Evolutionary conservation across 2,888 invertebrate species (phyloP).

Genomic region (Argyresthia goedartella): DNA sequence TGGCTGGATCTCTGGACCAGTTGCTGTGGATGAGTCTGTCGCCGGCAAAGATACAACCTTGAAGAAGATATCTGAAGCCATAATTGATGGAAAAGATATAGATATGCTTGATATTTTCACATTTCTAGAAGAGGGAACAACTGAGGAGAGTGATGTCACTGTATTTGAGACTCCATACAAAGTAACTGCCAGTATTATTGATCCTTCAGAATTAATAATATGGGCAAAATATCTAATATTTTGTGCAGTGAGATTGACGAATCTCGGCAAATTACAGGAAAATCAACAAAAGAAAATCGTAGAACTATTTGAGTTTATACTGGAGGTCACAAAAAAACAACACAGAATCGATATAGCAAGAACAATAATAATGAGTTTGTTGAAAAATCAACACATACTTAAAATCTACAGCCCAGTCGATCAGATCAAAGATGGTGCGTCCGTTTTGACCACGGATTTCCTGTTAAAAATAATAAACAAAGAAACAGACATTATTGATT

Average conservation of each 20-base stretch:
- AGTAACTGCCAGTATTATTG: constrained; percentile 23
- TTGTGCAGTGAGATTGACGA: constrained; percentile 40
- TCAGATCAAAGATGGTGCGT: constrained; percentile 29
- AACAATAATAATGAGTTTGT: constrained; percentile 34
- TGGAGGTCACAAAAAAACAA: constrained; percentile 33
- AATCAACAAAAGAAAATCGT: constrained; percentile 32
- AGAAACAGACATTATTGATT: constrained; percentile 35
- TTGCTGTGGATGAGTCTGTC: constrained; percentile 34
- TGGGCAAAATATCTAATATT: constrained; percentile 57
- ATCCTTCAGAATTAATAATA: constrained; percentile 44
- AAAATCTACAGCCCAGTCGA: constrained; percentile 48
- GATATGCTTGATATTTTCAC: constrained; percentile 37
- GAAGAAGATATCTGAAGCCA: constrained; percentile 44
- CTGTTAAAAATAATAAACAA: constrained; percentile 35
- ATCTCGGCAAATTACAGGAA: constrained; percentile 32
- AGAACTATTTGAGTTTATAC: constrained; percentile 37
- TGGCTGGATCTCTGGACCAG: constrained; percentile 53
- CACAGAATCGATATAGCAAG: constrained; percentile 39
- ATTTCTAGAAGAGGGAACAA: constrained; percentile 24
- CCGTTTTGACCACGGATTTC: constrained; percentile 40
- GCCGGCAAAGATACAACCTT: constrained; percentile 34
- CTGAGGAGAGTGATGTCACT: constrained; percentile 27
- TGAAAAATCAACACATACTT: constrained; percentile 49
- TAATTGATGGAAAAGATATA: constrained; percentile 41
- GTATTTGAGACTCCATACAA: constrained; percentile 28